phyloP scores from a whole-genome alignment of 2,113 vertebrate species.

The Gnathonemus echidnorhynchus region DNA sequence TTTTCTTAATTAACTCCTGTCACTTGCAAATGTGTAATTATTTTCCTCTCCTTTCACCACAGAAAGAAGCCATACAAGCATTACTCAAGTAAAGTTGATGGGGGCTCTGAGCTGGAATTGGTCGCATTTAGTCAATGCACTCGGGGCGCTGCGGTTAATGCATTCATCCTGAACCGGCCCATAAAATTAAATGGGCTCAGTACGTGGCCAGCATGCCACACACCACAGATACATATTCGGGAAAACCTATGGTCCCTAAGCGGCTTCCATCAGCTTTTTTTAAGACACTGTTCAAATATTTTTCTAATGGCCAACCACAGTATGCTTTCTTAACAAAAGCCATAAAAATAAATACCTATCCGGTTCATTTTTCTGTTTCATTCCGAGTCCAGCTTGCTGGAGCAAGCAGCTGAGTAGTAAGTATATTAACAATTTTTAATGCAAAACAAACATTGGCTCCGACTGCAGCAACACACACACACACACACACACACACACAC shows the following conservation, averaged over 20 bases:
- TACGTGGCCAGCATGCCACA: not conserved
- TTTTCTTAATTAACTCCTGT: slow-evolving; percentile 5
- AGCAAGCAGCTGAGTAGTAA: not conserved
- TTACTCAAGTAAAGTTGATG: not conserved
- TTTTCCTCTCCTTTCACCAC: not conserved
- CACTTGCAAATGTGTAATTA: slow-evolving; percentile 6
- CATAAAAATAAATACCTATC: not conserved
- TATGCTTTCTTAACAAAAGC: slow-evolving; percentile 1
- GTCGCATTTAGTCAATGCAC: not conserved
- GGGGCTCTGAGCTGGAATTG: not conserved
- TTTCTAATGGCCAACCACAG: not conserved
- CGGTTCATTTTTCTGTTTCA: not conserved
- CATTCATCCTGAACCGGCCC: not conserved
- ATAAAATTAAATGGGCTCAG: slow-evolving; percentile 3
- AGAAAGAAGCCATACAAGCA: not conserved
- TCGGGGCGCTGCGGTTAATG: not conserved
- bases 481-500: not conserved
- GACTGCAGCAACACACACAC: not conserved
- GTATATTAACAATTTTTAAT: not conserved
- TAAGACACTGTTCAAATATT: not conserved
- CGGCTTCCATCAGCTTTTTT: not conserved
- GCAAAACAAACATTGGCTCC: too few relatives aligned
- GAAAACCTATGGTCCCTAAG: not conserved
- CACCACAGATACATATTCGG: not conserved
- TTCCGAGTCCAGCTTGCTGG: not conserved